phyloP scores from a whole-genome alignment of 2,888 invertebrate species.

The Maniola hyperantus region DNA sequence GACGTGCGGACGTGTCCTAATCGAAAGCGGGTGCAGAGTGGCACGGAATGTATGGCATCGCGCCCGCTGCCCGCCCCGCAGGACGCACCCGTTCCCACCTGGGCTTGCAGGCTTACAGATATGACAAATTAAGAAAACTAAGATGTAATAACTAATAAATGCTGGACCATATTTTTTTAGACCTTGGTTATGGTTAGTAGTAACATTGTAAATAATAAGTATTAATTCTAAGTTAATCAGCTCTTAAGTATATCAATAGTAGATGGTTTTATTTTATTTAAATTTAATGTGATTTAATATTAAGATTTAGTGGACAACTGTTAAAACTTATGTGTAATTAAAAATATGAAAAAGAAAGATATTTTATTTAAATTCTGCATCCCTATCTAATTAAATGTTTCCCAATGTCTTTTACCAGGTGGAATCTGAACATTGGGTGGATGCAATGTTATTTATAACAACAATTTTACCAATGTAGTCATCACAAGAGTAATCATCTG shows the following conservation, averaged over 20 bases:
- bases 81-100: too few relatives aligned
- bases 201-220: not conserved
- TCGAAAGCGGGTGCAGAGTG: too few relatives aligned
- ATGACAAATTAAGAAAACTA: too few relatives aligned
- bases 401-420: conserved; percentile 54
- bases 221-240: not conserved
- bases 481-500: conserved; percentile 4
- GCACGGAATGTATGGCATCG: too few relatives aligned
- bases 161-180: not conserved
- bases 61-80: too few relatives aligned
- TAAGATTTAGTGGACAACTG: conserved; percentile 1
- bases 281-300: conserved; percentile 1
- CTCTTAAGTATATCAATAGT: not conserved
- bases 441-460: conserved; percentile 50
- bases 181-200: not conserved
- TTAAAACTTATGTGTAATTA: not conserved
- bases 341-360: conserved; percentile 11
- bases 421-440: conserved; percentile 61
- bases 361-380: conserved; percentile 25
- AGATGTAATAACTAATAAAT: too few relatives aligned
- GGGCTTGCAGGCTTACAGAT: too few relatives aligned
- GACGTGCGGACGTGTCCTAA: too few relatives aligned
- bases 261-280: not conserved
- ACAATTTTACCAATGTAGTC: conserved; percentile 53
- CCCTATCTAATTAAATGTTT: conserved; percentile 1